phyloP scores from a whole-genome alignment of 2,888 invertebrate species.

The Leptinotarsa haldemani region DNA sequence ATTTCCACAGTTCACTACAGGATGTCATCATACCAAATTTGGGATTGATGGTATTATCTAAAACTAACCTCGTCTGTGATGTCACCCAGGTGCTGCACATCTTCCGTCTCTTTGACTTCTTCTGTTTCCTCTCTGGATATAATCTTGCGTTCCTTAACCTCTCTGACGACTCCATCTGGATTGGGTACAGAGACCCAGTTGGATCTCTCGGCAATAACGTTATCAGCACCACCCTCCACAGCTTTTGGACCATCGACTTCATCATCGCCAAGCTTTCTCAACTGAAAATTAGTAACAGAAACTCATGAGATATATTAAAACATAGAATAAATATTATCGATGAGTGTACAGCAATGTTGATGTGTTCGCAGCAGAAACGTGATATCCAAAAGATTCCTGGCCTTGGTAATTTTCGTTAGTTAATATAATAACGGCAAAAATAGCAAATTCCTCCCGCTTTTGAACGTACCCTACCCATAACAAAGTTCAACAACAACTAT shows the following conservation, averaged over 20 bases:
- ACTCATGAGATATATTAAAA: neutral
- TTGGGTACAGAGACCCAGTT: constrained; percentile 73
- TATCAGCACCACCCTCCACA: constrained; percentile 51
- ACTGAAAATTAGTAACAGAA: constrained; percentile 48
- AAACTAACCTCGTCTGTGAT: constrained; percentile 85
- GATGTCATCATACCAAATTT: too few relatives aligned
- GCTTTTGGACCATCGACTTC: constrained; percentile 54
- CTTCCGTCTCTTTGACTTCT: constrained; percentile 85
- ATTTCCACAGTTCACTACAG: too few relatives aligned
- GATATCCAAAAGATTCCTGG: too few relatives aligned
- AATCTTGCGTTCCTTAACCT: constrained; percentile 82
- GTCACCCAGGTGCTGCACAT: constrained; percentile 84
- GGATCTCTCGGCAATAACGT: constrained; percentile 55
- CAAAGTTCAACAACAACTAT: too few relatives aligned
- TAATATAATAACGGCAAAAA: too few relatives aligned
- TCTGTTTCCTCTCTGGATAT: constrained; percentile 86
- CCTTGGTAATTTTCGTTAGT: too few relatives aligned
- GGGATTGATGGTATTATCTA: too few relatives aligned
- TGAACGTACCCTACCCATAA: too few relatives aligned
- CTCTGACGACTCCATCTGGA: constrained; percentile 82
- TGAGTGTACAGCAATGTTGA: too few relatives aligned
- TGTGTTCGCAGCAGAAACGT: too few relatives aligned
- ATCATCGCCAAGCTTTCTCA: constrained; percentile 63
- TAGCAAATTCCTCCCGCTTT: too few relatives aligned
- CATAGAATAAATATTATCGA: neutral